Evolutionary conservation across 2,888 invertebrate genomes (phyloP).

Genomic region (Xestia sexstrigata): DNA sequence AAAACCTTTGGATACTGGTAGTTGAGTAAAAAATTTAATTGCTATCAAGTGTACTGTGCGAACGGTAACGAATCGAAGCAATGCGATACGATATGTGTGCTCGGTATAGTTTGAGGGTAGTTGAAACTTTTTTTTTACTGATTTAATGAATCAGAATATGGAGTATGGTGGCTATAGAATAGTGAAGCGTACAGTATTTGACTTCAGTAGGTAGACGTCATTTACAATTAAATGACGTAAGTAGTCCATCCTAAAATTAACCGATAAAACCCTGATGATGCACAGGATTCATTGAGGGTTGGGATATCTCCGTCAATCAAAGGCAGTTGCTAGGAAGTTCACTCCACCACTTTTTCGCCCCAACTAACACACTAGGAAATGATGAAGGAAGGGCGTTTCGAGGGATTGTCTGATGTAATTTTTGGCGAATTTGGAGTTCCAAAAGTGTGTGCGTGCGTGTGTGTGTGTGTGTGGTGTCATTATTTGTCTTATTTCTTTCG

Average conservation of each 20-base stretch:
- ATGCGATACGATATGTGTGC: constrained; percentile 15
- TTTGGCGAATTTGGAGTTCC: background rate
- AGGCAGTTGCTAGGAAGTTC: background rate
- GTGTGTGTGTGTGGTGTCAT: too few relatives aligned
- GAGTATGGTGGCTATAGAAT: background rate
- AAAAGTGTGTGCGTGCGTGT: too few relatives aligned
- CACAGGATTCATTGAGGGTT: background rate
- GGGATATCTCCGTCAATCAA: background rate
- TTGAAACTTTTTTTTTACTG: constrained; percentile 23
- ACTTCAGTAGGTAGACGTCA: background rate
- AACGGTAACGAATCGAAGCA: constrained; percentile 49
- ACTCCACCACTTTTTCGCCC: background rate
- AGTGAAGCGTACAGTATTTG: background rate
- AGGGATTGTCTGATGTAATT: background rate
- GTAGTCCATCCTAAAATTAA: background rate
- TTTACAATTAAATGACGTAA: background rate
- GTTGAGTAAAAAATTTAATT: constrained; percentile 65
- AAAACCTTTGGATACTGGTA: constrained; percentile 51
- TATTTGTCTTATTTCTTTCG: too few relatives aligned
- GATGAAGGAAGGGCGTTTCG: background rate
- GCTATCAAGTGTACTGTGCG: constrained; percentile 61
- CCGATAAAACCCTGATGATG: background rate
- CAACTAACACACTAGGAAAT: background rate
- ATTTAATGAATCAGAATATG: constrained; percentile 17
- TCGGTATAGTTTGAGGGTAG: constrained; percentile 30